Evolutionary conservation across 1,140 invertebrate genomes (phyloP), one percentile per base, ranked within the genome.

Genomic region (Drosophila busckii): DNA sequence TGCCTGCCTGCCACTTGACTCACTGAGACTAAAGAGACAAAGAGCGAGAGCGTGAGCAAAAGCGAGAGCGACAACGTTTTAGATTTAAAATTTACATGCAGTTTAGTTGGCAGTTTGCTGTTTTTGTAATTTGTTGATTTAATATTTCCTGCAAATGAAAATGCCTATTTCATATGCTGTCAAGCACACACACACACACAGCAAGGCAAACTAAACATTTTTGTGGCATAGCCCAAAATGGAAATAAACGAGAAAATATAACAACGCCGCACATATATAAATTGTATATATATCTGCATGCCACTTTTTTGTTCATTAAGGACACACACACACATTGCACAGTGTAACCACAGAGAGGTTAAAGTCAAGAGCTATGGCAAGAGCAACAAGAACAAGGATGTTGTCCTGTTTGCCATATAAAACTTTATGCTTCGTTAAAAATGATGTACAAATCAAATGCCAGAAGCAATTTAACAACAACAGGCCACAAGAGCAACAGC

Each of bases 371-470:
- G 48, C 48, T 25, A 8, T 10, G 9, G 31, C 15, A 28, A 28
- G 9, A 29, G n/a, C 17, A 9, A 25, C 19, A 25, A 28, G 13
- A 15, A 25, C 17, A 2, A 19, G 1, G 7, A 12, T 23, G 9
- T 35, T 32, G 12, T 54, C 26, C 38, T 31, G 44, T 26, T 37
- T 23, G 10, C 7, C 26, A 52, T 38, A 58, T 45, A 70, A 60
- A 78, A 71, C 53, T 63, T 67, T 78, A 67, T 71, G 73, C 67
- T 78, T 78, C 71, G 73, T 78, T 78, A 78, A 78, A 78, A 78
- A 80, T 80, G 67, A 78, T 78, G 71, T 80, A 68, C 71, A 67
- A 78, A 78, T 78, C 71, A 78, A 78, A 78, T 78, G 71, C 73
- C 71, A 78, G 67, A 80, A 78, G 73, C 71, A 78, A 78, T 78